Conservation (phyloP, 2,797 vertebrate genomes). For the Prunella strophiata region DNA sequence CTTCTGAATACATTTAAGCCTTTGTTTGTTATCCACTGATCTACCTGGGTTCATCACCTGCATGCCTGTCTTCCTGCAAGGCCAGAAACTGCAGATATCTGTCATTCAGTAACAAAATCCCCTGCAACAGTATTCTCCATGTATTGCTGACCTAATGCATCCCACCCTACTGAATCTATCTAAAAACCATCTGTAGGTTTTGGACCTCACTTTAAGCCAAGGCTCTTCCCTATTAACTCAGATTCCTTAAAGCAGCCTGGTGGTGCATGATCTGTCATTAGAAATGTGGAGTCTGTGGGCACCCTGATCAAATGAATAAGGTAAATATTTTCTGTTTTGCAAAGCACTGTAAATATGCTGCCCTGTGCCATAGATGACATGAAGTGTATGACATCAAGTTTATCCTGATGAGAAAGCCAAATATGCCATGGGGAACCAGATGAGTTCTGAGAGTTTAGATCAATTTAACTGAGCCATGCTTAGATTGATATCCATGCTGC, state of each 20-base stretch:
- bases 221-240: neutral
- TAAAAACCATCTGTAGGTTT: neutral
- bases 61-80: neutral
- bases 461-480: neutral
- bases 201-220: neutral
- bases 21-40: neutral
- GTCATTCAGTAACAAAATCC: neutral
- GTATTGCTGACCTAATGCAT: neutral
- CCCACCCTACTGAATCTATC: neutral
- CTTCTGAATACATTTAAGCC: neutral
- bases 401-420: neutral
- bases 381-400: neutral
- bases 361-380: neutral
- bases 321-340: neutral
- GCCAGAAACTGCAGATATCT: neutral
- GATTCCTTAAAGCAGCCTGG: neutral
- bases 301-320: neutral
- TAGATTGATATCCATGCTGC: neutral
- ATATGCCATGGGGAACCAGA: neutral
- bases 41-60: neutral
- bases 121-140: neutral
- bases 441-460: neutral
- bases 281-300: neutral
- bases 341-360: neutral
- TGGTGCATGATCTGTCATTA: neutral